Percentiles rank a stretch among this genome's conserved stretches.
phyloP scores from a whole-genome alignment of 2,113 vertebrate genomes.

The Osmerus mordax region DNA sequence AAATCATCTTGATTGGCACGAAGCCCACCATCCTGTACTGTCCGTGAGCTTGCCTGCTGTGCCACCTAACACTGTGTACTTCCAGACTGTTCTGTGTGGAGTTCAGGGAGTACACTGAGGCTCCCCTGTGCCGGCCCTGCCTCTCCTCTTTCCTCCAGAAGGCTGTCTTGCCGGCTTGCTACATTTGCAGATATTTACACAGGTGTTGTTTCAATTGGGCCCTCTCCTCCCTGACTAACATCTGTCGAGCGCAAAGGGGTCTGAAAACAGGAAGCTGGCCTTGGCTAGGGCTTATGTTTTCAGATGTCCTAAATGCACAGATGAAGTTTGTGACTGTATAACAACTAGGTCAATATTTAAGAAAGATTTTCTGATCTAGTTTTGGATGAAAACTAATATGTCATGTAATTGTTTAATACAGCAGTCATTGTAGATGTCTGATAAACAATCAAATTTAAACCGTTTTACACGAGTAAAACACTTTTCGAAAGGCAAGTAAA shows the following conservation, averaged over 20 bases:
- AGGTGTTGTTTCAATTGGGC: conserved; percentile 62
- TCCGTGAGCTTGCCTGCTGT: neutral
- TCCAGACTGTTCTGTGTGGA: conserved; percentile 21
- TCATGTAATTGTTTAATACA: too few relatives aligned
- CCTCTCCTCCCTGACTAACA: conserved; percentile 26
- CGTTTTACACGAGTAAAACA: too few relatives aligned
- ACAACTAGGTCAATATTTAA: neutral
- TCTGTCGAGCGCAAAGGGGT: conserved; percentile 43
- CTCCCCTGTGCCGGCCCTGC: conserved; percentile 1
- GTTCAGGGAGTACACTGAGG: conserved; percentile 32
- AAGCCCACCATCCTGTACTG: conserved; percentile 3
- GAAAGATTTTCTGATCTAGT: neutral
- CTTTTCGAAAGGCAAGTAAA: too few relatives aligned
- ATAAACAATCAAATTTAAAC: too few relatives aligned
- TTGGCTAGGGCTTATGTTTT: conserved; percentile 35
- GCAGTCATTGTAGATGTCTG: too few relatives aligned
- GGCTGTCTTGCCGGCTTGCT: conserved; percentile 10
- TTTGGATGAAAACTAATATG: neutral
- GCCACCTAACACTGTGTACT: conserved; percentile 15
- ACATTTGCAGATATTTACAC: conserved; percentile 57
- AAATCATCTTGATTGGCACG: conserved; percentile 56
- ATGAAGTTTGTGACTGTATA: conserved; percentile 46
- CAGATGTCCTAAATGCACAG: conserved; percentile 36
- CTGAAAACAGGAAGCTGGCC: conserved; percentile 52
- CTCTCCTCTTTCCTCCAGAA: conserved; percentile 24